Evolutionary conservation across 1,140 invertebrate species (phyloP), one percentile per base, ranked within the genome.

Genomic region (Drosophila simulans): DNA sequence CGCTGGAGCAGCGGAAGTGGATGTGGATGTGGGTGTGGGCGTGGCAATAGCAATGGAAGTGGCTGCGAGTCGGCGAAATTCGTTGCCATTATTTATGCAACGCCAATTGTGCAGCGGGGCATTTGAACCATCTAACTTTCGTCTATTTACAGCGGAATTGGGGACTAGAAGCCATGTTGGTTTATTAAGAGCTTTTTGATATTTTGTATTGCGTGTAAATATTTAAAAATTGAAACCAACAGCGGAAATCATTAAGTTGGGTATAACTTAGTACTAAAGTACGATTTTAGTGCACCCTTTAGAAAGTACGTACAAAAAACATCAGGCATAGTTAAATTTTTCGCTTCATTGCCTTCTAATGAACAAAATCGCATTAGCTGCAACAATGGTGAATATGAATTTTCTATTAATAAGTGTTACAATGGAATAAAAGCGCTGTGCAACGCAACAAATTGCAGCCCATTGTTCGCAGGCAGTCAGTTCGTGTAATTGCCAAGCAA

Each of bases 51-150:
- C 39, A 35, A 31, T 72, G 77, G 59, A 80, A 81, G 52, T 72
- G 65, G 43, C 49, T 68, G 66, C n/a, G 35, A 71, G 65, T 49
- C 68, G 39, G 43, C 22, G 64, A 55, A 56, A 60, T 66, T 74
- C 40, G 39, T 79, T 79, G 60, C 42, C 60, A 79, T 79, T 74
- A 79, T 80, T 80, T 74, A 82, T 82, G 53, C 68, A 82, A 55
- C 31, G 53, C 31, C 60, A 77, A 77, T 81, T 72, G 53, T 40
- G 40, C 34, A 80, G 58, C 51, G 34, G 11, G 59, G 34, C 46
- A 27, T 22, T 66, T 49, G 34, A 27, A 11, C 53, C 31, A 12
- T 15, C 22, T 27, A 43, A 52, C 27, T 13, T 1, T 45, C 11
- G 10, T 13, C n/a, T 20, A 22, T 13, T 22, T 37, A 39, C 37